Evolutionary conservation across 2,888 invertebrate genomes (phyloP).

Genomic region (Chromoteleia sp.): DNA sequence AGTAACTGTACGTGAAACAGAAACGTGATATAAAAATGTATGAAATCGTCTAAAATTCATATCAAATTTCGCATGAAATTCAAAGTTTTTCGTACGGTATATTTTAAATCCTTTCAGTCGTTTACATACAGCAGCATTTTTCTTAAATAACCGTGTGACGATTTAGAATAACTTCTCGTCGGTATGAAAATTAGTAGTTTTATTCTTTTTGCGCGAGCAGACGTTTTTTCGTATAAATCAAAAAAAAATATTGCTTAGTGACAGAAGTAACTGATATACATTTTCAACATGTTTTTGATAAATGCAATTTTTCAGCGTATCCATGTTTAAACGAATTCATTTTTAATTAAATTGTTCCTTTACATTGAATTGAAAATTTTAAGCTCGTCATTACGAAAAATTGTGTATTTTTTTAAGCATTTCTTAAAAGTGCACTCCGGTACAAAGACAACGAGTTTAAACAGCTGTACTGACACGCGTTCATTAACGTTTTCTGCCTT

Average conservation of each 20-base stretch:
- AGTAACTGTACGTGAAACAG: conserved; percentile 1
- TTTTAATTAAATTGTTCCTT: too few relatives aligned
- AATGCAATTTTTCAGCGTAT: too few relatives aligned
- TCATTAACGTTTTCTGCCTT: conserved; percentile 27
- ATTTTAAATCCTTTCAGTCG: conserved; percentile 23
- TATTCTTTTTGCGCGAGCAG: too few relatives aligned
- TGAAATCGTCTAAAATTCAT: conserved; percentile 38
- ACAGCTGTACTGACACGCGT: conserved; percentile 4
- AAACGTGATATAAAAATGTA: conserved; percentile 36
- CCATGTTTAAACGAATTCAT: too few relatives aligned
- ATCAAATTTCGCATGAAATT: conserved; percentile 27
- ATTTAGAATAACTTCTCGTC: conserved; percentile 2
- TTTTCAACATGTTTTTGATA: too few relatives aligned
- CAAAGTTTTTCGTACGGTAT: conserved; percentile 24
- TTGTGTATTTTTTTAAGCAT: too few relatives aligned
- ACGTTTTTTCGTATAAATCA: too few relatives aligned
- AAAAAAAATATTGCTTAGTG: too few relatives aligned
- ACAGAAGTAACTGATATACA: too few relatives aligned
- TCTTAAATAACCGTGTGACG: conserved; percentile 8
- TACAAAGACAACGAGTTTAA: conserved; percentile 16
- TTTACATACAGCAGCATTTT: conserved; percentile 16
- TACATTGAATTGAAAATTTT: too few relatives aligned
- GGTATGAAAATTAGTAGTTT: too few relatives aligned
- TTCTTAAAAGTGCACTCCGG: conserved; percentile 3
- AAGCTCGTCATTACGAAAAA: not conserved